Base-by-base conservation (phyloP, 2,113 vertebrate genomes). In the Gasterosteus aculeatus region DNA sequence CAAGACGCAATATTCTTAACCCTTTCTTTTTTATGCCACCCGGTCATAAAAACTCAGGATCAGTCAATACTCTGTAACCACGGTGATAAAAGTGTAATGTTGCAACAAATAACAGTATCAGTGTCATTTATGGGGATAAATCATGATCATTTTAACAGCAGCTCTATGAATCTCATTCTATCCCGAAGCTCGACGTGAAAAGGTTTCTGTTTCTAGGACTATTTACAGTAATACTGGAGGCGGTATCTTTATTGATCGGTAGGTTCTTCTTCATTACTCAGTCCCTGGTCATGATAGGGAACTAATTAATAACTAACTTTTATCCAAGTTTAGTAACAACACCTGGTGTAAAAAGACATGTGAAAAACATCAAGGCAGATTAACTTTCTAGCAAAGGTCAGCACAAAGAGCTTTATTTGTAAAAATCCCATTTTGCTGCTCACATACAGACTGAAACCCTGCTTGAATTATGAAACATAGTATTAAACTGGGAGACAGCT, bases 11-110 rank as follows among this genome's bases (percentile, higher is more conserved):
- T 22, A 64, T 39, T n/a, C 47, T 3, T 54, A 42, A 54, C 22
- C 54, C 11, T 31, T 39, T 5, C 15, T 10, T 26, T n/a, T 47
- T 58, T 38, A 10, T 33, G 5, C 14, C 4, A 69, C 1, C n/a
- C 22, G 29, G n/a, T 35, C 8, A 53, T 39, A 4, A 41, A 62
- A 44, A 61, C 47, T 4, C 14, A 14, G 1, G 63, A 62, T 47
- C 39, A 60, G 44, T 68, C 16, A 53, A 51, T 14, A 56, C 31
- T 59, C 33, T 42, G 31, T 33, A 41, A 76, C 14, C 41, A 75
- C 3, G 4, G 44, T 0, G 4, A 70, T 22, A 26, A 72, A 41
- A 39, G 33, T 1, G 10, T 18, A 11, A 26, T 19, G 18, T 38
- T 19, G 54, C 42, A 47, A 39, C 39, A 41, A 59, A 18, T 19